Base-by-base conservation (phyloP, 2,113 vertebrate genomes). In the Ornithorhynchus anatinus region DNA sequence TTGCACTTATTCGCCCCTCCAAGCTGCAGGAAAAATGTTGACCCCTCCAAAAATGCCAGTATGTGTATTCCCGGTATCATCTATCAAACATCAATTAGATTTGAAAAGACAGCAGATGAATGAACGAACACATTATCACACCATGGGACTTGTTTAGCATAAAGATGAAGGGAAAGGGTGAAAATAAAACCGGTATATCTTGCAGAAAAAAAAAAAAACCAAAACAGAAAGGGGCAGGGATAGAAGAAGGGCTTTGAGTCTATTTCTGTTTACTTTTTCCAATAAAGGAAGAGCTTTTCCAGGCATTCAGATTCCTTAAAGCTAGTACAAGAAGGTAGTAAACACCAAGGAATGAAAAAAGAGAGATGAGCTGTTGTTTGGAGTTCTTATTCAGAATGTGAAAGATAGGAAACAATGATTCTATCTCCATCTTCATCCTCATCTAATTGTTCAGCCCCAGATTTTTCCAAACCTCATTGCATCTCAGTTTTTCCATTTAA, bases 21-120 rank as follows among this genome's bases (percentile, higher is more conserved):
- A 61, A 59, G 47, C 68, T 53, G 38, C 58, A 69, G 68, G 72
- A 56, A 80, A 73, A 73, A 65, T 43, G 44, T 20, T 10, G 3
- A 0, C 37, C 23, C 7, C 37, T 29, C 3, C 13, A 58, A 50
- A 43, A 16, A 33, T 23, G 38, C 59, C 74, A 64, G 66, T 6
- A 61, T 72, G 68, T 66, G 72, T 59, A 82, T 17, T 61, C 35
- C 59, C 52, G 43, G 16, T 76, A 42, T 77, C 76, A 54, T 75
- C 59, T 45, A 57, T 64, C 63, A 86, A 63, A 56, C 72, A 80
- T 43, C 60, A 44, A 65, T 60, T 74, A 61, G 70, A 65, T 79
- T 65, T 82, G 75, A 84, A 88, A 84, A 81, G 33, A 16, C 8
- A n/a, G 53, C 69, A 75, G 63, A 51, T 82, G 78, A 84, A 80